Base-by-base conservation (phyloP, 2,113 vertebrate genomes). In the Psephotus haematonotus region DNA sequence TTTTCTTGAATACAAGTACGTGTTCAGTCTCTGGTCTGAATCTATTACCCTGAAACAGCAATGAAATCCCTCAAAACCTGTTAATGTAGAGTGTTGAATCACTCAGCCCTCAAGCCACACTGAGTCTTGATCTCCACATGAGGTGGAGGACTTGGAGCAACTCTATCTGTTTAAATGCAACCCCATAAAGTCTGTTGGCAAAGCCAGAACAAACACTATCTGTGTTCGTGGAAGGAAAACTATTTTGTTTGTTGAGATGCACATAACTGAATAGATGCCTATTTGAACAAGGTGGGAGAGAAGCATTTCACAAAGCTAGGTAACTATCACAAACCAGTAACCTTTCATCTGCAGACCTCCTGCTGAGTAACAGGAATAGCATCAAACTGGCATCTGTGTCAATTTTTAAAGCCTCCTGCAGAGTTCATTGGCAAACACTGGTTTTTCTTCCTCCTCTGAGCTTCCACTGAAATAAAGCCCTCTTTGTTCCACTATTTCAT, bases 261-360 rank as follows among this genome's bases (percentile, higher is more conserved):
- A 94, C 79, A 37, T 82, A 95, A 87, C 62, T 60, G 87, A 93
- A 76, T 28, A 97, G 89, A 87, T 71, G 74, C 46, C 95, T 91
- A 90, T 92, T 94, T 96, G 94, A 92, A 82, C 50, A 92, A 97
- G 68, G 74, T 15, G 63, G 86, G 78, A 80, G 67, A 96, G 70
- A 97, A 95, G 93, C 71, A 88, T 44, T 79, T 82, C 92, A 85
- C 43, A 92, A 94, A 95, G 68, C 52, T 72, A 91, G 67, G 75
- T 75, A 84, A 55, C 49, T 44, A 43, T 65, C 69, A 62, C 69
- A 88, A 94, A 78, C 75, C 24, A 92, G 65, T 46, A 39, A 78
- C 63, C 37, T 70, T 90, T 52, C 37, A 69, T 27, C 75, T 91
- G 79, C 77, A 92, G 29, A 37, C 93, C 47, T 90, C 82, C 59